phyloP scores from a whole-genome alignment of 2,888 invertebrate genomes.

The Pasiphila rectangulata region DNA sequence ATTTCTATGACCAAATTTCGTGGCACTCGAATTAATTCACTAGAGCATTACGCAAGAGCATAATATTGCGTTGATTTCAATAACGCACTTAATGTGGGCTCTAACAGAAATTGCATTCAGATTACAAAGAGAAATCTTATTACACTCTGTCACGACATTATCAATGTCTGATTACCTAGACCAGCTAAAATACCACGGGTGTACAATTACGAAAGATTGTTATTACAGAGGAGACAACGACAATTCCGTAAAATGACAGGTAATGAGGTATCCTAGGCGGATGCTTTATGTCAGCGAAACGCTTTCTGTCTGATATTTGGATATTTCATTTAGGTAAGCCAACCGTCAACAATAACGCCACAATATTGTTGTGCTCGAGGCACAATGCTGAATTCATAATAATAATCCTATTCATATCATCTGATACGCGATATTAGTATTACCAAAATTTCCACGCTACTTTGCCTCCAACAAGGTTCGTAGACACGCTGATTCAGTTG shows the following conservation, averaged over 20 bases:
- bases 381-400: neutral
- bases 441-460: slow-evolving; percentile 1
- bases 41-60: slow-evolving; percentile 50
- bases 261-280: slow-evolving; percentile 42
- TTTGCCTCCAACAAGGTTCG: slow-evolving; percentile 8
- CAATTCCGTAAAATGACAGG: slow-evolving; percentile 47
- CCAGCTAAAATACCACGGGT: slow-evolving; percentile 46
- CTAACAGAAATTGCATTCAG: slow-evolving; percentile 45
- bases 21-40: slow-evolving; percentile 47
- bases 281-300: slow-evolving; percentile 40
- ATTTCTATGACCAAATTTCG: slow-evolving; percentile 53
- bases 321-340: slow-evolving; percentile 42
- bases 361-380: slow-evolving; percentile 37
- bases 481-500: slow-evolving; percentile 23
- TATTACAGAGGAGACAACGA: slow-evolving; percentile 43
- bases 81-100: slow-evolving; percentile 37
- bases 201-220: slow-evolving; percentile 46
- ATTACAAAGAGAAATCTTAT: slow-evolving; percentile 52
- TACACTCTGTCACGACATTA: slow-evolving; percentile 58
- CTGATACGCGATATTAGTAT: neutral
- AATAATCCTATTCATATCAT: neutral
- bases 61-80: slow-evolving; percentile 47
- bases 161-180: slow-evolving; percentile 53
- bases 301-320: slow-evolving; percentile 52
- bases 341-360: slow-evolving; percentile 35